These are phyloP conservation scores for Elephantulus edwardii DNA, from an alignment of 2,113 vertebrate genomes.

Conservation along the genomic window DNA sequence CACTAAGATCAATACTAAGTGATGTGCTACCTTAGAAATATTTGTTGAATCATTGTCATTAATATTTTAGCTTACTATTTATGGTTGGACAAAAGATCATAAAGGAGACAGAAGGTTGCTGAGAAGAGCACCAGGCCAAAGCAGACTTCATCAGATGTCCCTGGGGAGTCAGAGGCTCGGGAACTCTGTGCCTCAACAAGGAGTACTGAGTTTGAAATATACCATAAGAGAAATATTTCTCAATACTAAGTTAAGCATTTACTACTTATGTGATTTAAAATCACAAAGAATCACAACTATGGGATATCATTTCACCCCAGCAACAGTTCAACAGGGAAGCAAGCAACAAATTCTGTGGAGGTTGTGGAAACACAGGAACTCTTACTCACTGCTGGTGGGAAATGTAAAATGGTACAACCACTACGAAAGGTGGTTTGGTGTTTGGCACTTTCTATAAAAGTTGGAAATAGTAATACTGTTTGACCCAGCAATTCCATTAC, in stretches of 20 bases:
- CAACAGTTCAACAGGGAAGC: too few species aligned
- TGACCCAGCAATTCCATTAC: too few species aligned
- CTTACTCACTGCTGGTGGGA: too few species aligned
- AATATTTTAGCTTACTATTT: slow-evolving; percentile 68
- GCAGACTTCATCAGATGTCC: neutral
- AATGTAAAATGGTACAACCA: too few species aligned
- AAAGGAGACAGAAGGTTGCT: neutral
- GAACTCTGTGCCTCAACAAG: neutral
- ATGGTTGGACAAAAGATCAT: slow-evolving; percentile 4
- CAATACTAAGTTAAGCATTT: neutral
- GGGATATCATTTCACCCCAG: too few species aligned
- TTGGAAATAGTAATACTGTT: too few species aligned
- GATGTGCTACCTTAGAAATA: slow-evolving; percentile 35
- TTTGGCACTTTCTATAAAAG: too few species aligned
- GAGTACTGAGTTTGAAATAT: neutral
- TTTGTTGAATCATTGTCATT: slow-evolving; percentile 41
- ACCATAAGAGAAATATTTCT: neutral
- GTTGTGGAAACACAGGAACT: too few species aligned
- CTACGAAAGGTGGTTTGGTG: too few species aligned
- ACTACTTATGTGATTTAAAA: slow-evolving; percentile 41
- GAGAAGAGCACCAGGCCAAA: neutral
- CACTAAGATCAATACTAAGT: neutral
- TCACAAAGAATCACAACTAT: too few species aligned
- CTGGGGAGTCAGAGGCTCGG: neutral
- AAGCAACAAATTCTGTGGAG: too few species aligned